phyloP scores from a whole-genome alignment of 2,797 vertebrate species.

The Chelonia mydas region DNA sequence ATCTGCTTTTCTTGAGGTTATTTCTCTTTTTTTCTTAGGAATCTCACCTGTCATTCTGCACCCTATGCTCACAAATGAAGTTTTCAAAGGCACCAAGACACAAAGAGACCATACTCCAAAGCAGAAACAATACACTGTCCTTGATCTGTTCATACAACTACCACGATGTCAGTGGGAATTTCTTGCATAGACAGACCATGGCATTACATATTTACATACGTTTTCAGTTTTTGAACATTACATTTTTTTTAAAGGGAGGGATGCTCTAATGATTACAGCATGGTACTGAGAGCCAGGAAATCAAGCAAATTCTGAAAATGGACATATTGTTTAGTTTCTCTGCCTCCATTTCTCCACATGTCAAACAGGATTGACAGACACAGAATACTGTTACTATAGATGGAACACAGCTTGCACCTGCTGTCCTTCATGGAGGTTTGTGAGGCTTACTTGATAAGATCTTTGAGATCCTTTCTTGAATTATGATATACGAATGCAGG shows the following conservation, averaged over 20 bases:
- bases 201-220: not conserved
- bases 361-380: rapidly evolving
- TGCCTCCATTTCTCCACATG: rapidly evolving
- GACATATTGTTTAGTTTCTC: not conserved
- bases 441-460: not conserved
- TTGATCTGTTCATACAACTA: not conserved
- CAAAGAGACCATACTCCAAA: not conserved
- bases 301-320: rapidly evolving
- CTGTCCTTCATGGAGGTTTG: not conserved
- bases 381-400: not conserved
- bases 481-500: rapidly evolving
- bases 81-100: not conserved
- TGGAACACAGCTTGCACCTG: rapidly evolving
- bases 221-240: not conserved
- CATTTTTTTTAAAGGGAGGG: not conserved
- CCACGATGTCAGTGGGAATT: not conserved
- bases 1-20: not conserved
- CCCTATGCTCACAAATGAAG: not conserved
- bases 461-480: not conserved
- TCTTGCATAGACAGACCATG: not conserved
- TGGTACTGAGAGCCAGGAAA: not conserved
- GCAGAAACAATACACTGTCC: rapidly evolving
- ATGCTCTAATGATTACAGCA: not conserved
- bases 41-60: not conserved
- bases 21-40: not conserved